A percentile compares a stretch with the other conserved stretches of the same genome.
Conservation (phyloP, 37 sponge, comb jelly and placozoan genomes). For the Lycopodina hypogea region DNA sequence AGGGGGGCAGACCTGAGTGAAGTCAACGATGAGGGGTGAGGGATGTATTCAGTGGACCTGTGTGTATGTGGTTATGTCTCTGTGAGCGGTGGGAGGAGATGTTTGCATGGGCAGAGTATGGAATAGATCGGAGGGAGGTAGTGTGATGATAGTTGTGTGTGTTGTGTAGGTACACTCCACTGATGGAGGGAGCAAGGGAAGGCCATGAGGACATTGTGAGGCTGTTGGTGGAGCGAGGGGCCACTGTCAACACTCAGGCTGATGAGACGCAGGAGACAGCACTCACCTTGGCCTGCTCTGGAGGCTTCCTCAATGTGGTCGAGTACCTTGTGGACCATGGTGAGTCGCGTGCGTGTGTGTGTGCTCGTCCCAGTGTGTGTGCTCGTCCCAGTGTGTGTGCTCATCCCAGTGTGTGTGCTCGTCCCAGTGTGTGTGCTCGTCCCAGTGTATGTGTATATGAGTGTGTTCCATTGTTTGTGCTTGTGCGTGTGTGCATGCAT, state of each 20-base stretch:
- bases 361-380: not conserved
- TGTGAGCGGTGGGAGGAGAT: not conserved
- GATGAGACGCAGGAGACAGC: slow-evolving; percentile 93
- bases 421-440: too few relatives aligned
- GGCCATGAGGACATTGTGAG: slow-evolving; percentile 79
- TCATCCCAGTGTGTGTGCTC: too few relatives aligned
- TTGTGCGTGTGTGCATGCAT: not conserved
- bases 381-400: slow-evolving; percentile 16
- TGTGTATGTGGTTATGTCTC: not conserved
- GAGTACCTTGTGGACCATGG: slow-evolving; percentile 68
- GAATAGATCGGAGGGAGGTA: not conserved
- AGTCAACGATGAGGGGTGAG: slow-evolving; percentile 86
- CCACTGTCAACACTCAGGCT: slow-evolving; percentile 72
- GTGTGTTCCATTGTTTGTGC: too few relatives aligned
- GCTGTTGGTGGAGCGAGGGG: slow-evolving; percentile 77
- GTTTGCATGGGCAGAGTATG: not conserved
- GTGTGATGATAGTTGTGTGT: not conserved
- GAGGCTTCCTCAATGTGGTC: slow-evolving; percentile 71
- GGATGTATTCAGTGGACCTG: too few relatives aligned
- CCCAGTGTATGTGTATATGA: too few relatives aligned
- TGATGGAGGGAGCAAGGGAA: slow-evolving; percentile 88
- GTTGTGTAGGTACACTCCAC: slow-evolving; percentile 71
- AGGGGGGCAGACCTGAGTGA: slow-evolving; percentile 83
- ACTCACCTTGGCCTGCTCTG: slow-evolving; percentile 80
- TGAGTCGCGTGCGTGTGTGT: too few relatives aligned